phyloP scores from a whole-genome alignment of 2,797 vertebrate genomes.

The Ciconia nigra region DNA sequence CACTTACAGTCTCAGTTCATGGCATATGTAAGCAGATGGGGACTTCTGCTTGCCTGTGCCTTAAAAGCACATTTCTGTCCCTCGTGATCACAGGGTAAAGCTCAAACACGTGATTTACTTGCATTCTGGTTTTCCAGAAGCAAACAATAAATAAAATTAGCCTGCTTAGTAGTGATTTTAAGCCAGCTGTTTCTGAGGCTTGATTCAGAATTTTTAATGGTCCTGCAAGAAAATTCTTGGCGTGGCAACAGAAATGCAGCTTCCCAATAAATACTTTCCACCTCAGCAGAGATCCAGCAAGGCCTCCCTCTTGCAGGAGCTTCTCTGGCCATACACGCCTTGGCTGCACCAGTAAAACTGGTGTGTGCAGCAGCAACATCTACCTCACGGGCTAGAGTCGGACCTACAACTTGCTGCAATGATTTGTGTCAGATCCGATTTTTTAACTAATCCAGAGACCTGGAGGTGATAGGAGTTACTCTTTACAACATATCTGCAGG shows the following conservation, averaged over 20 bases:
- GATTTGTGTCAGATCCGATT: not conserved
- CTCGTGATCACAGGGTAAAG: not conserved
- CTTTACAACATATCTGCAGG: not conserved
- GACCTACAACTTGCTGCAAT: not conserved
- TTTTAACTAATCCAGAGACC: not conserved
- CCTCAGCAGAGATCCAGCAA: not conserved
- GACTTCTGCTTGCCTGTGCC: not conserved
- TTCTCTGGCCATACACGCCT: not conserved
- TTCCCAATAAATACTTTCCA: not conserved
- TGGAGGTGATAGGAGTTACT: not conserved
- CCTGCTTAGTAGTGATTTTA: not conserved
- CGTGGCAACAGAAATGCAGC: not conserved
- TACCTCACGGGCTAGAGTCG: not conserved
- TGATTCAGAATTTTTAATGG: not conserved
- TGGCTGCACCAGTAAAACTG: not conserved
- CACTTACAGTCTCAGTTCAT: not conserved
- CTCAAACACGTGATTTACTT: not conserved
- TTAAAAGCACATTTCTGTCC: not conserved
- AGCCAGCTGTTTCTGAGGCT: not conserved
- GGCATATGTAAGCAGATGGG: not conserved
- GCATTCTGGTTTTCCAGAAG: not conserved
- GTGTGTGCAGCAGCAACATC: not conserved
- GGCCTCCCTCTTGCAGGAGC: not conserved
- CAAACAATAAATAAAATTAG: not conserved
- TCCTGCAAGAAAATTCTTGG: not conserved